A percentile compares a stretch with the other conserved stretches of the same genome.
phyloP scores from a whole-genome alignment of 2,113 vertebrate genomes.

The Phoenicopterus ruber region DNA sequence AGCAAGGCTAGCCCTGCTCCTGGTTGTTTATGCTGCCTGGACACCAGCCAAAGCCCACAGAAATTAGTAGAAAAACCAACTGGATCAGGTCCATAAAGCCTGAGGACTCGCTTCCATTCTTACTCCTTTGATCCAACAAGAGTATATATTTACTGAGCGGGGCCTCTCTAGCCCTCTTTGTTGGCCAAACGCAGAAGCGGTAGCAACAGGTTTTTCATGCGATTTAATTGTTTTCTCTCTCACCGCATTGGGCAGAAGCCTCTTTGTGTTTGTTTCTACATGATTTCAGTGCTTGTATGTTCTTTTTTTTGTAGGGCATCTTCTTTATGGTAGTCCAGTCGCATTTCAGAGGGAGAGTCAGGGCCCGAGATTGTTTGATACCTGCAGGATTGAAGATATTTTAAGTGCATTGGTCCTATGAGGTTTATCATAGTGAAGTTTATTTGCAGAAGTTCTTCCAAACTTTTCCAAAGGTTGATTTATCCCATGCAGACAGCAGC shows the following conservation, averaged over 20 bases:
- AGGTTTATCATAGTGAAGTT: neutral
- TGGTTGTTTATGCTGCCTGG: slow-evolving; percentile 35
- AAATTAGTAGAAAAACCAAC: slow-evolving; percentile 61
- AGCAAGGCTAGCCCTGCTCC: neutral
- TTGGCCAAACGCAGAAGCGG: slow-evolving; percentile 31
- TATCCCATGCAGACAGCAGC: neutral
- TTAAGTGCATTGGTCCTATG: neutral
- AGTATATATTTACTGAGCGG: slow-evolving; percentile 11
- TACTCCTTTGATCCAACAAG: slow-evolving; percentile 44
- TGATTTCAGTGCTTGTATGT: slow-evolving; percentile 31
- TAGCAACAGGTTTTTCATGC: slow-evolving; percentile 52
- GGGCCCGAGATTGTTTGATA: neutral
- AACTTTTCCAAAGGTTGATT: neutral
- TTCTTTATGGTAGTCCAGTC: slow-evolving; percentile 9
- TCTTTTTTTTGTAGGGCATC: neutral
- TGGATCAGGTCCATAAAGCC: slow-evolving; percentile 53
- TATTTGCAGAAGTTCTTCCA: slow-evolving; percentile 7
- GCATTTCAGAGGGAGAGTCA: neutral
- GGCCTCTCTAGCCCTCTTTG: slow-evolving; percentile 36
- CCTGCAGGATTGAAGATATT: neutral
- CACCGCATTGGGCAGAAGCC: neutral
- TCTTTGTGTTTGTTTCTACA: slow-evolving; percentile 46
- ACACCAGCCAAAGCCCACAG: slow-evolving; percentile 47
- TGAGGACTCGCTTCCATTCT: slow-evolving; percentile 40
- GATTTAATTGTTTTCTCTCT: neutral